Conservation (phyloP, 2,888 invertebrate species). For the Andrena hattorfiana region DNA sequence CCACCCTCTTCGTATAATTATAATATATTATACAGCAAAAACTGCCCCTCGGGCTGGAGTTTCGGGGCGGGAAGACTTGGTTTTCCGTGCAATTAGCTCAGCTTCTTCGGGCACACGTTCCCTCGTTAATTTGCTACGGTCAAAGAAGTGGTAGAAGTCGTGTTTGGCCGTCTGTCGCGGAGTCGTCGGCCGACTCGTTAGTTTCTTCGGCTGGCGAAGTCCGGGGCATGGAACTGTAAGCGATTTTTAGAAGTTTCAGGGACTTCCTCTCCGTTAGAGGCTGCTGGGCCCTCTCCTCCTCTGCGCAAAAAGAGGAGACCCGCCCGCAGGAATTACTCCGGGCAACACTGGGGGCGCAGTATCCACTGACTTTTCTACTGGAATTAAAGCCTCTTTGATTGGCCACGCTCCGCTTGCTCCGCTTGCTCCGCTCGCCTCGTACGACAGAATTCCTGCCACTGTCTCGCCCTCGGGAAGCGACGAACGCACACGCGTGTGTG, state of each 20-base stretch:
- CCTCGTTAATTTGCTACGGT: constrained; percentile 28
- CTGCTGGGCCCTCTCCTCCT: too few species aligned
- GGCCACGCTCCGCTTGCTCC: too few species aligned
- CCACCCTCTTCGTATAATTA: neutral
- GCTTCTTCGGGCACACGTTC: constrained; percentile 5
- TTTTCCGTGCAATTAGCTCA: constrained; percentile 40
- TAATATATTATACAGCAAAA: constrained; percentile 14
- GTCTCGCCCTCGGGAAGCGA: neutral
- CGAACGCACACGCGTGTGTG: neutral
- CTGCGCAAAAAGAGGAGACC: too few species aligned
- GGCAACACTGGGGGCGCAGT: too few species aligned
- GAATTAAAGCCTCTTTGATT: too few species aligned
- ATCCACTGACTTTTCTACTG: too few species aligned
- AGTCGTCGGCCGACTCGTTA: neutral
- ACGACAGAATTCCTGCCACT: too few species aligned
- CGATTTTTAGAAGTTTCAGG: too few species aligned
- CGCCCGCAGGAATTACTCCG: too few species aligned
- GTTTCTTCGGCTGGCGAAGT: neutral
- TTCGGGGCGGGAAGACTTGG: neutral
- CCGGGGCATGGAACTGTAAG: too few species aligned
- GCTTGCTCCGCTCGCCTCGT: too few species aligned
- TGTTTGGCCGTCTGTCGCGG: constrained; percentile 29
- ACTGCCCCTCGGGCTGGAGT: neutral
- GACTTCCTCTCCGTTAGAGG: too few species aligned
- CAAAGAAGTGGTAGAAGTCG: constrained; percentile 14